phyloP scores from a whole-genome alignment of 2,113 vertebrate genomes.

The Psittacula cyanocephala region DNA sequence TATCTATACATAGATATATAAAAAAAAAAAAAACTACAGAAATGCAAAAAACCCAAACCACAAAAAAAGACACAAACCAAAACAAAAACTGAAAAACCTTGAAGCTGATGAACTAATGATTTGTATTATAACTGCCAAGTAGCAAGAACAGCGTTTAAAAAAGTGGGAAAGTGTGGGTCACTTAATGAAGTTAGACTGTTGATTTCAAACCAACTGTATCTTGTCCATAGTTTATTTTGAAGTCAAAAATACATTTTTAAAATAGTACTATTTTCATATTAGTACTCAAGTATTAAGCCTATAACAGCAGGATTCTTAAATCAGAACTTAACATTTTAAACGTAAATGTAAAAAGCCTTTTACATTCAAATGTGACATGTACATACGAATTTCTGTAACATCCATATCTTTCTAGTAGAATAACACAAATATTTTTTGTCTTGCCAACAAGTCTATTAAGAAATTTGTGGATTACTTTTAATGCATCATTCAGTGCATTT shows the following conservation, averaged over 20 bases:
- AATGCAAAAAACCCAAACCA: not conserved
- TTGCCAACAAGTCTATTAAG: not conserved
- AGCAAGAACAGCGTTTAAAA: not conserved
- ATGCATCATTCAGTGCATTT: not conserved
- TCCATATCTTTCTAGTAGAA: not conserved
- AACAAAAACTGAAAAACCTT: not conserved
- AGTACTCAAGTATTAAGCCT: conserved; percentile 1
- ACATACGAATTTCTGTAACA: not conserved
- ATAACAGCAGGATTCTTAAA: not conserved
- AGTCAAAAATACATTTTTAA: conserved; percentile 10
- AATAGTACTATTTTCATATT: conserved; percentile 38
- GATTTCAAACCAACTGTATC: not conserved
- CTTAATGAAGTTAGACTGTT: not conserved
- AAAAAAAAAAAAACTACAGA: not conserved
- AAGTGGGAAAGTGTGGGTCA: not conserved
- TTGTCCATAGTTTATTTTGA: conserved; percentile 28
- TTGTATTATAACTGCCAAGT: not conserved
- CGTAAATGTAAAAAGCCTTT: conserved; percentile 18
- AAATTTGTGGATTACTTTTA: not conserved
- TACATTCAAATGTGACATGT: not conserved
- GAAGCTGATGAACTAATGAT: not conserved
- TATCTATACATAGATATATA: not conserved
- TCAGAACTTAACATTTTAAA: not conserved
- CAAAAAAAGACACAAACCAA: not conserved
- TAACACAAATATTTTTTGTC: not conserved